Percentiles rank a stretch among this genome's conserved stretches.
phyloP scores from a whole-genome alignment of 2,888 invertebrate species.

The Tenthredo amoena region DNA sequence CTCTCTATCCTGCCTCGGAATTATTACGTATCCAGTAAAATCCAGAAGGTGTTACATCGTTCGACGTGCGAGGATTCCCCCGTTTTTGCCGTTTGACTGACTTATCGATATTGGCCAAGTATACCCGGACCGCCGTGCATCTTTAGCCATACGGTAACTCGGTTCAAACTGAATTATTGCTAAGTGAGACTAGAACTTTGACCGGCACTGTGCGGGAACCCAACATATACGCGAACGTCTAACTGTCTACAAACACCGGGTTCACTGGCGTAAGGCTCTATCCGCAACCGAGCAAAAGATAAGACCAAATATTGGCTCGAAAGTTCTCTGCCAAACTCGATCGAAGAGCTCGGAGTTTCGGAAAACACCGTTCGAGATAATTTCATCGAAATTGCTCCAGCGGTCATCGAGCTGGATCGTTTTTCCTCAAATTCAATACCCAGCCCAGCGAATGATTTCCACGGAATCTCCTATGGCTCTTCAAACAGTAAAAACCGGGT shows the following conservation, averaged over 20 bases:
- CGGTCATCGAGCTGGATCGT: background rate
- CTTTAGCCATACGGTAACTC: constrained; percentile 57
- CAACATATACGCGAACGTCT: background rate
- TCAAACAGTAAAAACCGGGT: background rate
- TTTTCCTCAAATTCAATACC: background rate
- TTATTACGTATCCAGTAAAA: background rate
- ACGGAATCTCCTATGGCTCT: background rate
- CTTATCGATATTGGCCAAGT: constrained; percentile 74
- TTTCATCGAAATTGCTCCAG: background rate
- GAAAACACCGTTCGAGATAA: background rate
- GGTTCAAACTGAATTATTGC: constrained; percentile 71
- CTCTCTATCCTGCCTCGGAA: background rate
- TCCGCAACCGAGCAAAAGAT: background rate
- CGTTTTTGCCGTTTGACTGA: constrained; percentile 68
- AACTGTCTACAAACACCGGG: background rate
- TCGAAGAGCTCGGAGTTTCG: no score
- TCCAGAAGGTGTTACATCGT: background rate
- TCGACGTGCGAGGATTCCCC: background rate
- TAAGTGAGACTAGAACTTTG: constrained; percentile 71
- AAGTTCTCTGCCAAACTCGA: no score
- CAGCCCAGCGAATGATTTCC: background rate
- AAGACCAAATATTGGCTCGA: no score
- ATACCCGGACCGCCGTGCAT: constrained; percentile 25
- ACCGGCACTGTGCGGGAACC: constrained; percentile 58
- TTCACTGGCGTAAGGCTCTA: constrained; percentile 16